Base-by-base conservation (phyloP, 2,888 invertebrate species). In the Microplitis deprimator region DNA sequence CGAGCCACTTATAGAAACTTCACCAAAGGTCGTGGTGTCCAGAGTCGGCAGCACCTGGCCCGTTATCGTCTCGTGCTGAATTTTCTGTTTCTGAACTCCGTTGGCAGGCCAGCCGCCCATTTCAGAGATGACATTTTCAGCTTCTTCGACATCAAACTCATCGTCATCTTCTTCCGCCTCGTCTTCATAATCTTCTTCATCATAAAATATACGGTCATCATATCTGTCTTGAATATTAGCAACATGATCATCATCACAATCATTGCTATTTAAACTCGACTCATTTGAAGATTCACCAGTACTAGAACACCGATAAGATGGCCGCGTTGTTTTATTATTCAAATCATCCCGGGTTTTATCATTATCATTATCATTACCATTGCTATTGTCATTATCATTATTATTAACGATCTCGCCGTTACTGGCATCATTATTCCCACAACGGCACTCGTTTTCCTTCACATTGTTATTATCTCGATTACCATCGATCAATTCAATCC, bases 1-100 rank as follows among this genome's bases (percentile, higher is more conserved):
- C 0, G 95, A 95, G 83, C 94, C 93, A 41, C 91, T 91, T 1
- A 95, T 92, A 29, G 92, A 92, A 39, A 95, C 92, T 84, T 92
- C 93, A 70, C 93, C 94, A 81, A 93, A 92, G 73, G 89, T 90
- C n/a, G 91, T 90, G 2, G 82, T 81, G 8, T 87, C 85, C 4
- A 83, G 79, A 41, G 82, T 82, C 0, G 88, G 87, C 29, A 87
- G 68, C 6, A 82, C 81, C 7, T 84, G 74, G 29, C 77, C 72
- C 64, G 74, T 79, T 4, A 83, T 77, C 80, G 38, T 75, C 78
- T 62, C 84, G 77, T 73, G 78, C 60, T 78, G 68, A 16, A 79
- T 69, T 77, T 76, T 8, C 78, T 78, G 8, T 61, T 41, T 16
- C 68, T 13, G 73, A 29, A 60, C 13, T 41, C 60, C 77, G 40